Evolutionary conservation across 1,140 invertebrate species (phyloP), one percentile per base, ranked within the genome.

Genomic region (Dufourea novaeangliae): DNA sequence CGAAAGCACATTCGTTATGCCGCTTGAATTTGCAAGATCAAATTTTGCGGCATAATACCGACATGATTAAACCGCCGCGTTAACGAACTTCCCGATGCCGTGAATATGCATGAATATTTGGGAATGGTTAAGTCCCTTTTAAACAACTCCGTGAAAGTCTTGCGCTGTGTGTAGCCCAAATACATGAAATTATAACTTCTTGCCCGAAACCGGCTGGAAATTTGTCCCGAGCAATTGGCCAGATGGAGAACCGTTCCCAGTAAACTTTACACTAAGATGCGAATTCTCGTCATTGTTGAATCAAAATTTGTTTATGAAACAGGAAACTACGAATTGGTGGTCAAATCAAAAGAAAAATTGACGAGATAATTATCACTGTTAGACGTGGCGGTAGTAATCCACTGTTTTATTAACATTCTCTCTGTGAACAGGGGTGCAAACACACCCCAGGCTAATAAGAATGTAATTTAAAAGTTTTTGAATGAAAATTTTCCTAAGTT

Each of bases 31-130:
- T 62, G 75, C 64, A 74, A 83, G 72, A 72, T 74, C 74, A 52
- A 83, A 79, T 83, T 83, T 82, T 83, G 67, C 61, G 50, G 52
- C 54, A 78, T 83, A 83, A 83, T 83, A 63, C 54, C 80, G 69
- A 79, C 82, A 70, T 50, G 75, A 83, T 83, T 83, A 83, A 76
- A 79, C 64, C 70, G 64, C 69, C 44, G 75, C 57, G 69, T 83
- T 83, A 83, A 83, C 75, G 80, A 70, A 73, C 76, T 57, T 61
- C 75, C 63, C 37, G 22, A 50, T 72, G 34, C 62, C 27, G 64
- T 83, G 77, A 83, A 83, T 82, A 74, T 79, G 72, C 80, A 70
- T 73, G 82, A 79, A 83, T 77, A 78, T 83, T 78, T 78, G 52
- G 66, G 39, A 71, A 71, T 37, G 34, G 64, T 83, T 83, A 83